Conservation (phyloP, 1,140 invertebrate genomes). For the Ptiloglossa arizonensis region DNA sequence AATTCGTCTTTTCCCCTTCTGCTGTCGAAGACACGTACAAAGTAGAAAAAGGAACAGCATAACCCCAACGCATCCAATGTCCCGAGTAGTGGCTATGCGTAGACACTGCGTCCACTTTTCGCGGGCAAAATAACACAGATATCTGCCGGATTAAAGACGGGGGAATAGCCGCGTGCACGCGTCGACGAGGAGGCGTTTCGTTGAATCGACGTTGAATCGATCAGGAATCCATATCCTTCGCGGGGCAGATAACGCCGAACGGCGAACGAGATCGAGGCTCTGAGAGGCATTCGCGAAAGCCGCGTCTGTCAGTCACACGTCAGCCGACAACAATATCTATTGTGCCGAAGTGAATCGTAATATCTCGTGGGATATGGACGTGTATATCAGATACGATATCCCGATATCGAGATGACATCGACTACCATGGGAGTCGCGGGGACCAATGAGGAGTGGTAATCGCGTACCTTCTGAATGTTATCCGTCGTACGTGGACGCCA, state of each 20-base stretch:
- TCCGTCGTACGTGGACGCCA: constrained; percentile 31
- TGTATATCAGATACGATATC: constrained; percentile 65
- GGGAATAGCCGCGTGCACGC: neutral
- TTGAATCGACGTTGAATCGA: constrained; percentile 56
- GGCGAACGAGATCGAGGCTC: constrained; percentile 47
- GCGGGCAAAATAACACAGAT: too few relatives aligned
- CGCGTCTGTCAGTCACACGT: constrained; percentile 67
- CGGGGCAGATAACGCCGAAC: constrained; percentile 53
- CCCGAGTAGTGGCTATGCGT: too few relatives aligned
- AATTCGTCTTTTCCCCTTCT: too few relatives aligned
- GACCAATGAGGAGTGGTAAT: constrained; percentile 61
- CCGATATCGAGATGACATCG: constrained; percentile 68
- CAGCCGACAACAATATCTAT: constrained; percentile 65
- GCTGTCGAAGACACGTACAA: too few relatives aligned
- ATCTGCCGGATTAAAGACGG: too few relatives aligned
- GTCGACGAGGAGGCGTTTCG: constrained; percentile 13
- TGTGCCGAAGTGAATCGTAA: constrained; percentile 67
- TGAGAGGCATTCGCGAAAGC: constrained; percentile 62
- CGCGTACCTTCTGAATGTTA: constrained; percentile 57
- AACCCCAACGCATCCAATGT: too few relatives aligned
- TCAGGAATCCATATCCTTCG: constrained; percentile 61
- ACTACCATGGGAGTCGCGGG: constrained; percentile 61
- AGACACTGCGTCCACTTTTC: too few relatives aligned
- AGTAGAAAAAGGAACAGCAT: too few relatives aligned
- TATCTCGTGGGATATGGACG: constrained; percentile 66